Evolutionary conservation across 2,888 invertebrate genomes (phyloP), one percentile per base, ranked within the genome.

Genomic region (Octonoba sinensis): DNA sequence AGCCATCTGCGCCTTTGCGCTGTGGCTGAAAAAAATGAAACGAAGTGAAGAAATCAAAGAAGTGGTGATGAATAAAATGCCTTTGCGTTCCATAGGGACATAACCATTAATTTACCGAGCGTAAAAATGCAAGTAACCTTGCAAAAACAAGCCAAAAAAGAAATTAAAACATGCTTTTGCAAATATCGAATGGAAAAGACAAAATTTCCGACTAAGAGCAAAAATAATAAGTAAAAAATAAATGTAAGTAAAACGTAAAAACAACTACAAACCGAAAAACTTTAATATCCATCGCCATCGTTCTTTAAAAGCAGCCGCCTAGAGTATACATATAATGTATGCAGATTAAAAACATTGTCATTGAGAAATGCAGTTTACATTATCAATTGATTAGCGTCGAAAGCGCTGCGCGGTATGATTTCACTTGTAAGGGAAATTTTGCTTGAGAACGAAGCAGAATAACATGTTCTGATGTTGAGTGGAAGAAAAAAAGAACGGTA

Each of bases 261-360:
- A 49, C 65, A 56, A 77, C 56, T 60, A 64, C 56, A 56, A 22
- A 77, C 59, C 69, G 76, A 77, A 70, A 77, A 77, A 77, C 64
- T 77, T 77, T 69, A 66, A 64, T 65, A 56, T 64, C 64, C 65
- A 51, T 47, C 67, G 54, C 77, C n/a, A 27, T 54, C 62, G 24
- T 27, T 24, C 47, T 54, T 22, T 65, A 24, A 57, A 67, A 57
- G 65, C 16, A 24, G 57, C 51, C 60, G 66, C 57, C 44, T n/a
- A 49, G 64, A 59, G 18, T 54, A 16, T 65, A 22, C 49, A 16
- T 59, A 54, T 82, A 82, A 82, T 76, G 49, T 82, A 82, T 82
- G 82, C 72, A 82, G 76, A 82, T 82, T 82, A 82, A 76, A 81
- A 76, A 82, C 82, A 82, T 71, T 72, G 74, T 75, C 82, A 82